Evolutionary conservation across 2,113 vertebrate species (phyloP).

Genomic region (Apodemus sylvaticus): DNA sequence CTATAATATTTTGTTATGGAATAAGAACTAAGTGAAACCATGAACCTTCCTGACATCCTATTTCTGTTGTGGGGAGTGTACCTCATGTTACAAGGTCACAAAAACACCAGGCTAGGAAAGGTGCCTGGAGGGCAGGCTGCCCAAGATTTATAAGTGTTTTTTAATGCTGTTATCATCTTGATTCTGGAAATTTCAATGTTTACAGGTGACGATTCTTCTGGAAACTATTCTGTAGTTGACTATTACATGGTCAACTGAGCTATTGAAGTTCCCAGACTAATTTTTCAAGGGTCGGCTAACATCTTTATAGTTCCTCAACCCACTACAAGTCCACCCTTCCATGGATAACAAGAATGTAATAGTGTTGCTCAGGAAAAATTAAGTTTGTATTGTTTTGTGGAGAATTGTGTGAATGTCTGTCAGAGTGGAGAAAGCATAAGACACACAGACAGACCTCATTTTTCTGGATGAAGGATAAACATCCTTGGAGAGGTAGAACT

Average conservation of each 20-base stretch:
- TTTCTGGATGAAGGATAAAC: neutral
- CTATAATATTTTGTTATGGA: constrained; percentile 73
- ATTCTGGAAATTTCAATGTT: neutral
- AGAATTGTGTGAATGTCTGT: neutral
- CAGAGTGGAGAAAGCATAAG: neutral
- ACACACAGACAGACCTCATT: neutral
- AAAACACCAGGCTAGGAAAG: neutral
- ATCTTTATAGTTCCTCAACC: neutral
- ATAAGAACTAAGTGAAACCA: constrained; percentile 33
- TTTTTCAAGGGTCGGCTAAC: neutral
- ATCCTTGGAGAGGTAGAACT: neutral
- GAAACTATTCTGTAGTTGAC: neutral
- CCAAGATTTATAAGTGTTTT: neutral
- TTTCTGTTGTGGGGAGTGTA: neutral
- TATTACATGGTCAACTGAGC: neutral
- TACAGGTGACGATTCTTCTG: neutral
- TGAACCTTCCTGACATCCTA: constrained; percentile 36
- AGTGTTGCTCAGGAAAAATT: neutral
- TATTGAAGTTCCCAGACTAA: neutral
- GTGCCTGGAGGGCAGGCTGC: neutral
- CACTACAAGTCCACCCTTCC: neutral
- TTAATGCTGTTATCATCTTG: neutral
- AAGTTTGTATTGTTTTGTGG: neutral
- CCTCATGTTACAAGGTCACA: neutral
- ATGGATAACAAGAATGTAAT: neutral